Base-by-base conservation (phyloP, 1,140 invertebrate genomes). In the Parapsyche elsis region DNA sequence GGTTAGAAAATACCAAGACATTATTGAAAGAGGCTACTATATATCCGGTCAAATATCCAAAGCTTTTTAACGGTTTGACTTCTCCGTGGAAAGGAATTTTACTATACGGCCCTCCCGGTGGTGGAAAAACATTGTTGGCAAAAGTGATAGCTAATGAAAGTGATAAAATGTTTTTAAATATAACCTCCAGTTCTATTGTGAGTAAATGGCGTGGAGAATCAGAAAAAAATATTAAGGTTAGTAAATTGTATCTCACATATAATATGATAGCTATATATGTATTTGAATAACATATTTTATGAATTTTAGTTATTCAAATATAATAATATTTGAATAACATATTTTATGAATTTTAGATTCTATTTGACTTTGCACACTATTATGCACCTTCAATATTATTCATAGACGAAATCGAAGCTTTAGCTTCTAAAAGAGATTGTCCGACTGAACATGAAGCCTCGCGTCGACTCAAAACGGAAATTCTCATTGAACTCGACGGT, bases 181-280 rank as follows among this genome's bases (percentile, higher is more conserved):
- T 98, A 30, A 95, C 96, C 0, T 94, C 95, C 46, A 96, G 96
- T 82, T 93, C 93, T 0, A 91, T 98, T 21, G 92, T 97, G 4
- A 97, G 95, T 84, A 98, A 98, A 88, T 98, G 97, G 96, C 90
- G 97, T 73, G 97, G 97, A 0, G 97, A 99, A 84, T 98, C 96
- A 0, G 97, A 98, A 89, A 98, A 98, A 87, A 92, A 97, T 81
- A 91, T 97, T 46, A 92, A 95, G 85, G 94, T 94, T 84, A 88
- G 91, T 61, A n/a, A n/a, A n/a, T n/a, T n/a, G n/a, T n/a, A n/a
- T 46, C 45, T 46, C 12, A 46, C 45, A 46, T 46, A 46, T 46
- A 46, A 46, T 46, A n/a, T n/a, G n/a, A n/a, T n/a, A n/a, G n/a
- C n/a, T n/a, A n/a, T n/a, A n/a, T n/a, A n/a, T n/a, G n/a, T n/a